Evolutionary conservation across 2,797 vertebrate genomes (phyloP).

Genomic region (Acrocephalus scirpaceus): DNA sequence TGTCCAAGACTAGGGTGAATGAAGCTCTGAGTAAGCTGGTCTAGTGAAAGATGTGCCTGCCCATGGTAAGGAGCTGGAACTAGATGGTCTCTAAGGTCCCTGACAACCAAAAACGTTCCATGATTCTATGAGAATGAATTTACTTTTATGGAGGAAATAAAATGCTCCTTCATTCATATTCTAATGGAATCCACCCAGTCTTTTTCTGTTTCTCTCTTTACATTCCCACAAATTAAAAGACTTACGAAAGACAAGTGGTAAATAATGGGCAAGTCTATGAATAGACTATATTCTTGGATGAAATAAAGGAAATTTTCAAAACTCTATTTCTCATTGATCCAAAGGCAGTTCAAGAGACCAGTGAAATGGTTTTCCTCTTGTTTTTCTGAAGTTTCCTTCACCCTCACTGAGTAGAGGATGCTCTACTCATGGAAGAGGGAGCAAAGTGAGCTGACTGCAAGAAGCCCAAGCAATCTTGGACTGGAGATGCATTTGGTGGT

Average conservation of each 20-base stretch:
- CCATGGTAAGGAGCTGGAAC: neutral
- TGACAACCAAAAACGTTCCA: neutral
- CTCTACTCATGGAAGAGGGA: neutral
- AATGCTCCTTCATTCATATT: neutral
- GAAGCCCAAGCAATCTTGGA: neutral
- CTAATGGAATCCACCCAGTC: neutral
- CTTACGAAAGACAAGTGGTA: neutral
- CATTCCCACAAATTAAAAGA: neutral
- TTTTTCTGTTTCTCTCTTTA: neutral
- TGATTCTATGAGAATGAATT: neutral
- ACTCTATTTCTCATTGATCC: neutral
- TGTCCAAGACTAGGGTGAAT: neutral
- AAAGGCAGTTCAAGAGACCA: neutral
- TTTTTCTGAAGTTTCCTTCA: neutral
- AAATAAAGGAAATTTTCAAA: neutral
- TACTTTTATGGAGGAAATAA: neutral
- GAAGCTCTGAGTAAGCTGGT: neutral
- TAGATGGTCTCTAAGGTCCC: neutral
- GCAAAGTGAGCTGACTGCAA: neutral
- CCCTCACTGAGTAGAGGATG: neutral
- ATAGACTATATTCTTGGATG: neutral
- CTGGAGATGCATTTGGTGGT: neutral
- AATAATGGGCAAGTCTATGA: neutral
- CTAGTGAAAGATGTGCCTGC: neutral
- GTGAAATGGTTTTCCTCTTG: neutral